phyloP scores from a whole-genome alignment of 2,888 invertebrate genomes.

The Melipona beecheii region DNA sequence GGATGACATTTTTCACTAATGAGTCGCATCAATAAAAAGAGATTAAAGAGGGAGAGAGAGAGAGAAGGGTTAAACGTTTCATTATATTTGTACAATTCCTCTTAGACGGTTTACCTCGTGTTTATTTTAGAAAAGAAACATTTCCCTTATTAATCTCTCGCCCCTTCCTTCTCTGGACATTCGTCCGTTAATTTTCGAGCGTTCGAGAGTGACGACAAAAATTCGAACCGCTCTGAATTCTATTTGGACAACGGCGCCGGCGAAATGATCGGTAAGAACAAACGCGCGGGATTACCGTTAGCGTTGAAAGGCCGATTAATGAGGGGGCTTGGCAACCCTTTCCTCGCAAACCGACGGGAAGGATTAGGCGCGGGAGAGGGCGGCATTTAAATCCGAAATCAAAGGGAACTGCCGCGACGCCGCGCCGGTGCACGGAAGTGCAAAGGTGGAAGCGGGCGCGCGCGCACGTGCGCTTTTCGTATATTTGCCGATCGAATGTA shows the following conservation, averaged over 20 bases:
- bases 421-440: not conserved
- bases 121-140: too few relatives aligned
- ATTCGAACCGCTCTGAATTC: not conserved
- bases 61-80: not conserved
- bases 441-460: not conserved
- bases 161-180: too few relatives aligned
- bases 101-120: too few relatives aligned
- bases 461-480: not conserved
- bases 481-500: constrained; percentile 54
- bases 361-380: not conserved
- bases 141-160: too few relatives aligned
- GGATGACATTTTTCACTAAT: not conserved
- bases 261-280: not conserved
- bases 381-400: constrained; percentile 34
- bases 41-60: not conserved
- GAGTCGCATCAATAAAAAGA: not conserved
- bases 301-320: constrained; percentile 28
- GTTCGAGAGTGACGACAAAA: not conserved
- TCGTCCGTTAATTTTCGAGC: not conserved
- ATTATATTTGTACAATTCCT: too few relatives aligned
- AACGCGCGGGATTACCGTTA: constrained; percentile 25
- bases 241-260: not conserved
- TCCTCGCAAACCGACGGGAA: not conserved
- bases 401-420: constrained; percentile 20
- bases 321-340: not conserved